These are phyloP conservation scores for Florisuga fusca DNA, from an alignment of 2,797 vertebrate genomes.

Conservation along the genomic window DNA sequence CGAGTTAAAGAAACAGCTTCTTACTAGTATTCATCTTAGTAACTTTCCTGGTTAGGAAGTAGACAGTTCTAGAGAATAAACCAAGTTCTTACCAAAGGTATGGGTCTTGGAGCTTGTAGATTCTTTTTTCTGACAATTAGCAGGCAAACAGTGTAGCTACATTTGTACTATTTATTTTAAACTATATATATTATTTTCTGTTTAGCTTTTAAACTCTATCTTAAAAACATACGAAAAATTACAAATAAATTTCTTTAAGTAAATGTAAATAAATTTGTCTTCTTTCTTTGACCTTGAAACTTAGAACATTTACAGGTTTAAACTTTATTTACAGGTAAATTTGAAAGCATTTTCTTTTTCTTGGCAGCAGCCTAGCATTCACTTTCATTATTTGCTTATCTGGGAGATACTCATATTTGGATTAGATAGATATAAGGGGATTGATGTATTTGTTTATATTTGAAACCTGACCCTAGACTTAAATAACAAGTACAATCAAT, in stretches of 20 bases:
- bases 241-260: background rate
- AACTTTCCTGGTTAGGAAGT: background rate
- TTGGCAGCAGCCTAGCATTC: background rate
- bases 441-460: background rate
- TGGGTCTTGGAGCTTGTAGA: rapidly evolving
- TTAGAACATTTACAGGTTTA: rapidly evolving
- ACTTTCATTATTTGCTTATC: background rate
- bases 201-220: background rate
- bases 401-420: background rate
- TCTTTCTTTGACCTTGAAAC: background rate
- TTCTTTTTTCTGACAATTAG: background rate
- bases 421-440: background rate
- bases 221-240: background rate
- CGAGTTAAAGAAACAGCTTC: background rate
- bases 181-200: background rate
- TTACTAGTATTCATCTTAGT: background rate
- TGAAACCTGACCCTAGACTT: background rate
- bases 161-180: background rate
- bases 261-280: background rate
- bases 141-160: background rate
- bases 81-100: background rate
- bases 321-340: background rate
- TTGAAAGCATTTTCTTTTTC: background rate
- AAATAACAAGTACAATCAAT: background rate
- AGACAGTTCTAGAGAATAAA: background rate